Percentiles rank a stretch among this genome's conserved stretches.
Conservation (phyloP, 2,797 vertebrate genomes). For the Uromys caudimaculatus region DNA sequence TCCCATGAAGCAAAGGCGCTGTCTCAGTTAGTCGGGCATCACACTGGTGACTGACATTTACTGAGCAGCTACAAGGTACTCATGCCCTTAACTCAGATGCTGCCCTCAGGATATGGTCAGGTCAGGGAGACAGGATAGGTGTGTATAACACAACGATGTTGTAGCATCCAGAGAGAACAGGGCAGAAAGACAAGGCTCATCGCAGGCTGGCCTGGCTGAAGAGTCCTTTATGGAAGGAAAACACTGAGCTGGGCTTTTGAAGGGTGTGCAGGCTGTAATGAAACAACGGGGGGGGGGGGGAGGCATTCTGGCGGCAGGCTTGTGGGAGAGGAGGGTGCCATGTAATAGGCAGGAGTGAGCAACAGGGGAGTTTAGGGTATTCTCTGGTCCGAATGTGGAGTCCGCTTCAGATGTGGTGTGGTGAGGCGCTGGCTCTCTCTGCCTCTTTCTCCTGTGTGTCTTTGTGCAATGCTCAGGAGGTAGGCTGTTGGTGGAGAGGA, state of each 20-base stretch:
- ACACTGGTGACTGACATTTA: background rate
- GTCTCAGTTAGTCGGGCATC: background rate
- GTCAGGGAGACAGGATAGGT: background rate
- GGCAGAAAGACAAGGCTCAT: background rate
- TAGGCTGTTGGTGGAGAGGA: background rate
- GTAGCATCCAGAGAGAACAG: background rate
- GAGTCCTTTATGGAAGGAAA: background rate
- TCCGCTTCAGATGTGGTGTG: background rate
- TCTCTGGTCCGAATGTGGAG: background rate
- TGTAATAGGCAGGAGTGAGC: background rate
- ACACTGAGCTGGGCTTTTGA: background rate
- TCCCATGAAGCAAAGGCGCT: background rate
- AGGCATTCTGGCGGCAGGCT: background rate
- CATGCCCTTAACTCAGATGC: background rate
- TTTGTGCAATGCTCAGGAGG: background rate
- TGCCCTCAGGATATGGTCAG: background rate
- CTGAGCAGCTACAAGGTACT: background rate
- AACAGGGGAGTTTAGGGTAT: fast-evolving
- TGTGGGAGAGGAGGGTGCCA: no score
- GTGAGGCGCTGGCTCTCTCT: fast-evolving
- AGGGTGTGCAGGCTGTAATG: background rate
- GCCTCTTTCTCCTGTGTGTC: background rate
- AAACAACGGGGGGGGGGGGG: no score
- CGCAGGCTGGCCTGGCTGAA: background rate
- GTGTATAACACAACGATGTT: no score